phyloP scores from a whole-genome alignment of 2,113 vertebrate genomes.

The Struthidea cinerea region DNA sequence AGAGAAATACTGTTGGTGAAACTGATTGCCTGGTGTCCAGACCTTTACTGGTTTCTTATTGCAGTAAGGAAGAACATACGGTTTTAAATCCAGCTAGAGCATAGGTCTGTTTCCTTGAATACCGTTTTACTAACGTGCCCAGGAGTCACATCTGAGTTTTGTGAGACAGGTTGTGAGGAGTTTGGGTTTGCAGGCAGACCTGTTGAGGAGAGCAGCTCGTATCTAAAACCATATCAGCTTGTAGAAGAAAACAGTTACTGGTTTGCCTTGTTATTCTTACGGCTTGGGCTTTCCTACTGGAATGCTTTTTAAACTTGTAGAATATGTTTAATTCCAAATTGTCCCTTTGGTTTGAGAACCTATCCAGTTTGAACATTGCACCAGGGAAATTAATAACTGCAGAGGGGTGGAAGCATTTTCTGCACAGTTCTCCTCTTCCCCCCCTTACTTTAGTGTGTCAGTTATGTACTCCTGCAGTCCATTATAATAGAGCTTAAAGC shows the following conservation, averaged over 20 bases:
- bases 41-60: accelerated
- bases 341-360: neutral
- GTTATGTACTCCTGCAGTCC: neutral
- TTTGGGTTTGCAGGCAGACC: neutral
- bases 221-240: neutral
- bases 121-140: neutral
- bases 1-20: neutral
- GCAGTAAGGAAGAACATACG: accelerated
- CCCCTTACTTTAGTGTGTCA: accelerated
- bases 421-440: accelerated
- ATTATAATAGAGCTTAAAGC: neutral
- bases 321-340: neutral
- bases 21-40: neutral
- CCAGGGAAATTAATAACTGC: neutral
- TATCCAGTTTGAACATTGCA: neutral
- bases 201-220: neutral
- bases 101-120: neutral
- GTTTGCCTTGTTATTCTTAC: neutral
- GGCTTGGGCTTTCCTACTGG: neutral
- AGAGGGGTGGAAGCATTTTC: neutral
- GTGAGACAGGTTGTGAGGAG: neutral
- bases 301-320: neutral
- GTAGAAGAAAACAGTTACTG: neutral
- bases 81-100: neutral
- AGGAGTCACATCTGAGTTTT: neutral